Evolutionary conservation across 64 coral and sea anemone genomes (phyloP), one percentile per base, ranked within the genome.

Genomic region (Dendronephthya gigantea): DNA sequence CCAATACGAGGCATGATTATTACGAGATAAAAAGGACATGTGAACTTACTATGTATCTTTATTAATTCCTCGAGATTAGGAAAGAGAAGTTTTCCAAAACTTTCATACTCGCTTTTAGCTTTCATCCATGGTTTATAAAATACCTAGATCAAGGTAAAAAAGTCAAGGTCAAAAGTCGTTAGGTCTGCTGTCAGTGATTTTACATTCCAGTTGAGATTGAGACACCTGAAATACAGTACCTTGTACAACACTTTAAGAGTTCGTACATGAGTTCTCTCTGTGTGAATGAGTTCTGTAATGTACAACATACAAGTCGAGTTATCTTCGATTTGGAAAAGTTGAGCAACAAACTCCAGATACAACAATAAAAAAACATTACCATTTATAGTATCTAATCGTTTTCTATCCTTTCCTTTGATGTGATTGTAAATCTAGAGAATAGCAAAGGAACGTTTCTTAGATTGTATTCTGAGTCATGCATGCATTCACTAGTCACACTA

Each of bases 231-330:
- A 12, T 12, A 16, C 49, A 90, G 89, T 85, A 98, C 95, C 87
- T 93, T 91, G 82, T 91, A 74, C 49, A 98, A 89, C 34, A 98
- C 95, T 98, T 98, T 98, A 49, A 98, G 85, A 88, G 89, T 98
- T 86, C 95, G 93, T 82, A 98, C 95, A 45, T 98, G 95, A 1
- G 95, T 98, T 88, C 90, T 93, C 87, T 98, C 95, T 37, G 95
- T 98, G 68, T 98, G 88, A 47, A 98, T 93, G 83, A 98, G 95
- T 87, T 98, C 95, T 98, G 90, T 35, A 89, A 82, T 39, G 41
- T 45, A 45, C 41, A 45, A 10, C 10, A 5, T 45, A 3, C 10
- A 45, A 45, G 41, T 45, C 41, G 41, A n/a, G n/a, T n/a, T n/a
- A n/a, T n/a, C n/a, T n/a, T n/a, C n/a, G n/a, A n/a, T n/a, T n/a